These are phyloP conservation scores for Prenolepis imparis DNA, from an alignment of 2,888 invertebrate genomes.

Conservation along the genomic window DNA sequence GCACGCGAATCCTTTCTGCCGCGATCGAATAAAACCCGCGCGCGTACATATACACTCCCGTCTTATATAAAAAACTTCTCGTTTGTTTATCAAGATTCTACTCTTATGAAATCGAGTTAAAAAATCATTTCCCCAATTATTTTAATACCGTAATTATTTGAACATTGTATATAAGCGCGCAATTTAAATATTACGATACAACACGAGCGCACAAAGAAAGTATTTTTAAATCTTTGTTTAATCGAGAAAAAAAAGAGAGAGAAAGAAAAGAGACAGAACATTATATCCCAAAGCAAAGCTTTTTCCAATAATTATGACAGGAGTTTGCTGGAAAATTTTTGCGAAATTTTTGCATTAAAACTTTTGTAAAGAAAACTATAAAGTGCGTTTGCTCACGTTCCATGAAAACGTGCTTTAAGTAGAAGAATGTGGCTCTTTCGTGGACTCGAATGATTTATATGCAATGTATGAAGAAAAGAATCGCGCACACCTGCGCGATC, in stretches of 20 bases:
- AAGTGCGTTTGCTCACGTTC: conserved; percentile 4
- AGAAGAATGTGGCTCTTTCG: conserved; percentile 46
- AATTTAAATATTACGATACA: background rate
- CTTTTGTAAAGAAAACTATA: background rate
- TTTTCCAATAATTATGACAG: background rate
- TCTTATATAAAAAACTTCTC: conserved; percentile 5
- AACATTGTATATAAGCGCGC: background rate
- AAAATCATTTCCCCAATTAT: conserved; percentile 1
- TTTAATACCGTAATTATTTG: background rate
- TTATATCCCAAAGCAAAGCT: background rate
- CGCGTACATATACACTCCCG: conserved; percentile 11
- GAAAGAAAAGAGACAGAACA: background rate
- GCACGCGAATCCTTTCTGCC: conserved; percentile 11
- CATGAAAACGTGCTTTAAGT: conserved; percentile 6
- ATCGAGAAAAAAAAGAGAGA: background rate
- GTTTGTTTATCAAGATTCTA: conserved; percentile 38
- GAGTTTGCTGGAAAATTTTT: background rate
- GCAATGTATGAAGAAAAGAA: conserved; percentile 42
- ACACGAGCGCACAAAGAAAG: background rate
- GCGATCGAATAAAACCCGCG: conserved; percentile 35
- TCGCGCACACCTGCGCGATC: conserved; percentile 63
- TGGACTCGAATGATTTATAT: conserved; percentile 19
- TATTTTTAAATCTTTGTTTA: background rate
- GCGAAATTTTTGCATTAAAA: background rate
- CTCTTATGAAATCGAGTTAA: background rate